Percentiles rank a stretch among this genome's conserved stretches.
Conservation (phyloP, 2,888 invertebrate species). For the Colletes collaris region DNA sequence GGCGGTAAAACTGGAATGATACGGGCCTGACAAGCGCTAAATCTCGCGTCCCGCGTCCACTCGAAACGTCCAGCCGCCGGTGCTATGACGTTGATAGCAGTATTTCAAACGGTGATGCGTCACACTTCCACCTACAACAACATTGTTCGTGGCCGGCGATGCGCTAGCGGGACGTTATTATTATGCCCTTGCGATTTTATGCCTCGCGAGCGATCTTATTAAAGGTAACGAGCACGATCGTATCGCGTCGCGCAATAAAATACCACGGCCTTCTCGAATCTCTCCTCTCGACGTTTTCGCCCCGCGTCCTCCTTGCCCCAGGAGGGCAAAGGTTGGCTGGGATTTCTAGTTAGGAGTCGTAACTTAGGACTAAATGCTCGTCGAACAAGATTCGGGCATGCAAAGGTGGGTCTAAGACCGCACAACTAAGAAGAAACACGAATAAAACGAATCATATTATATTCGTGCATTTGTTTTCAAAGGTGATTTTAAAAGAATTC, state of each 20-base stretch:
- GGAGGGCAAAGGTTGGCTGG: conserved; percentile 5
- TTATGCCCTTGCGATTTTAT: conserved; percentile 70
- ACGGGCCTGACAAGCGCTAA: conserved; percentile 59
- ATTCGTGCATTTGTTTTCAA: too few relatives aligned
- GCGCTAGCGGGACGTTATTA: conserved; percentile 63
- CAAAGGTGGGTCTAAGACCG: too few relatives aligned
- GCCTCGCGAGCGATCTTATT: conserved; percentile 74
- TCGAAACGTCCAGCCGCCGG: conserved; percentile 1
- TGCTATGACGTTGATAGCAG: conserved; percentile 59
- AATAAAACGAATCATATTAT: too few relatives aligned
- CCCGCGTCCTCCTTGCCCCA: conserved; percentile 5
- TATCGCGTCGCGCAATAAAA: conserved; percentile 71
- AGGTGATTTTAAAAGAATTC: too few relatives aligned
- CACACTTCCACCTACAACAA: conserved; percentile 74
- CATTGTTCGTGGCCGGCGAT: conserved; percentile 59
- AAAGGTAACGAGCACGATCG: conserved; percentile 75
- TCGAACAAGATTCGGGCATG: too few relatives aligned
- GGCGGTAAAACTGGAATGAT: conserved; percentile 62
- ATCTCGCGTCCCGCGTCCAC: conserved; percentile 48
- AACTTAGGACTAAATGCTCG: too few relatives aligned
- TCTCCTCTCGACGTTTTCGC: neutral
- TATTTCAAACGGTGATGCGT: conserved; percentile 71
- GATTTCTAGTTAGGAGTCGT: conserved; percentile 25
- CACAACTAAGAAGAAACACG: too few relatives aligned
- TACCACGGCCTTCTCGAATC: conserved; percentile 45